Conservation (phyloP, 92 coral and sea anemone genomes). For the Montipora capitata region DNA sequence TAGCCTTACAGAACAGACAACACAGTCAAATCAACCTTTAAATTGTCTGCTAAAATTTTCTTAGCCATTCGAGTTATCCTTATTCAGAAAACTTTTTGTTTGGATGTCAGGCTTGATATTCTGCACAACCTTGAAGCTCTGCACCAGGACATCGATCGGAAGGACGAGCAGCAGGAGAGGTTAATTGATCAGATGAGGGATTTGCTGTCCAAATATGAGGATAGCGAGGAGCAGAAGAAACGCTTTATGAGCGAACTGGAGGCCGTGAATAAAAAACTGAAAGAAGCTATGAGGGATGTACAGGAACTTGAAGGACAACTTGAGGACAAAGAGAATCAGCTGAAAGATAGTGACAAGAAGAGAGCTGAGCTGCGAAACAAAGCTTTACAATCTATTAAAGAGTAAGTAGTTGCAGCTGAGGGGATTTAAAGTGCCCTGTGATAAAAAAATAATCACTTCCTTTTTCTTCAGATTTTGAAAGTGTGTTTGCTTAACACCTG, state of each 20-base stretch:
- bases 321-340: constrained; percentile 82
- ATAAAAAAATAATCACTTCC: no score
- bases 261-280: constrained; percentile 79
- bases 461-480: no score
- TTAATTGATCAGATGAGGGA: constrained; percentile 83
- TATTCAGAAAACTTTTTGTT: background rate
- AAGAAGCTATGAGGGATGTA: constrained; percentile 80
- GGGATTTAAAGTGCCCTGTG: no score
- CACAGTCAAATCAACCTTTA: no score
- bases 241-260: constrained; percentile 78
- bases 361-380: constrained; percentile 90
- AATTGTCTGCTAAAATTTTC: no score
- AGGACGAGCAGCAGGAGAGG: constrained; percentile 90
- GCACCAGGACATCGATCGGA: constrained; percentile 87
- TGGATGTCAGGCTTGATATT: constrained; percentile 47
- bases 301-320: constrained; percentile 80
- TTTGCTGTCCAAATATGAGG: constrained; percentile 83
- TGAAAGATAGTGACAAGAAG: constrained; percentile 92
- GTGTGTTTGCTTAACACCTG: no score
- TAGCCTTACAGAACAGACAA: no score
- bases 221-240: constrained; percentile 84
- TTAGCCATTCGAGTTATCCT: no score
- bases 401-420: constrained; percentile 72
- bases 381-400: constrained; percentile 93
- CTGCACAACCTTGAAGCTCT: constrained; percentile 75